A percentile compares a stretch with the other conserved stretches of the same genome.
Evolutionary conservation across 2,888 invertebrate genomes (phyloP).

Genomic region (Conomelus anceps): DNA sequence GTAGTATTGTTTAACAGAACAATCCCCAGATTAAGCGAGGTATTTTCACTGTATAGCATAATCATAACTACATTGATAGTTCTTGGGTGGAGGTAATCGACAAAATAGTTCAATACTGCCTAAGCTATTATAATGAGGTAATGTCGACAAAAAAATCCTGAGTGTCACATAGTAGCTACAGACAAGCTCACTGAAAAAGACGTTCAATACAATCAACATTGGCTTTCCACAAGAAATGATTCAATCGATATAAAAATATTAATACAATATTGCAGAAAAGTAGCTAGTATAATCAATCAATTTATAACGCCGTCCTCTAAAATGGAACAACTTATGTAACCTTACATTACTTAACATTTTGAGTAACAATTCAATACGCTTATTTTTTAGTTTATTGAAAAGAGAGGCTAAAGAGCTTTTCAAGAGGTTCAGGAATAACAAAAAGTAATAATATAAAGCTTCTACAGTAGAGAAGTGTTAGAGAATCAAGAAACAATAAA

Average conservation of each 20-base stretch:
- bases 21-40: neutral
- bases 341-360: neutral
- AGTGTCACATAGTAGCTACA: neutral
- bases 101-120: too few species aligned
- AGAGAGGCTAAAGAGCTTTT: too few species aligned
- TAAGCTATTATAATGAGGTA: neutral
- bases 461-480: neutral
- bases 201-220: neutral
- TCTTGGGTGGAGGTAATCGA: neutral
- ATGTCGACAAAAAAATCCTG: neutral
- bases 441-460: neutral
- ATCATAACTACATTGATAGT: neutral
- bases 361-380: too few species aligned
- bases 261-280: neutral
- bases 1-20: neutral
- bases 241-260: neutral
- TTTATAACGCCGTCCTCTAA: neutral
- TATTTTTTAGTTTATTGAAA: too few species aligned
- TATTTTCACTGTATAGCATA: neutral
- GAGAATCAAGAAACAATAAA: too few species aligned
- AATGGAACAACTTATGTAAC: too few species aligned
- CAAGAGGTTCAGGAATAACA: neutral
- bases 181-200: neutral
- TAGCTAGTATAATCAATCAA: neutral
- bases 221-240: neutral